phyloP scores from a whole-genome alignment of 2,888 invertebrate genomes.

The Acleris emargana region DNA sequence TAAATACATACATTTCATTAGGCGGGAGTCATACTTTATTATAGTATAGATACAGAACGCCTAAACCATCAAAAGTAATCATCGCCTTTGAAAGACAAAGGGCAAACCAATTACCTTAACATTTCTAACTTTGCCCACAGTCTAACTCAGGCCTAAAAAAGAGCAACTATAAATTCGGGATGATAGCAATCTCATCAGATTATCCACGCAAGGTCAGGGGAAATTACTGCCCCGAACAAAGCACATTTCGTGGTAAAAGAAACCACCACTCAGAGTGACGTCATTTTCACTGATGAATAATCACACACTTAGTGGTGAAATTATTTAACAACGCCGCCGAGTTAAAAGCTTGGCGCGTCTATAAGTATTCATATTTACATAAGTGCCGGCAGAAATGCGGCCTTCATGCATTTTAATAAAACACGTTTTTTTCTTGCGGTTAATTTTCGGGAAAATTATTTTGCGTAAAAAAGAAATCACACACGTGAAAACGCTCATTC shows the following conservation, averaged over 20 bases:
- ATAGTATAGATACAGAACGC: no score
- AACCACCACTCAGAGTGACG: constrained; percentile 28
- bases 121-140: background rate
- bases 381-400: no score
- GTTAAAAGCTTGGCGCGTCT: constrained; percentile 1
- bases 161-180: constrained; percentile 25
- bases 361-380: background rate
- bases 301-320: constrained; percentile 8
- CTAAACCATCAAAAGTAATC: no score
- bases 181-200: constrained; percentile 34
- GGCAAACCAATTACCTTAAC: constrained; percentile 8
- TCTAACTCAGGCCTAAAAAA: constrained; percentile 9
- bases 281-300: constrained; percentile 32
- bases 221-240: constrained; percentile 33
- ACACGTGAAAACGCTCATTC: no score
- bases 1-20: no score
- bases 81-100: background rate
- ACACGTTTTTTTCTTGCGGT: no score
- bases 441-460: no score
- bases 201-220: constrained; percentile 30
- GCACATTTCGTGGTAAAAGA: constrained; percentile 28
- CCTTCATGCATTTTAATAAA: no score
- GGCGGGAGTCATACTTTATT: no score
- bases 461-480: no score
- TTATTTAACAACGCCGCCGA: constrained; percentile 15